A percentile compares a stretch with the other conserved stretches of the same genome.
Evolutionary conservation across 2,888 invertebrate species (phyloP).

Genomic region (Adelognathus sp.): DNA sequence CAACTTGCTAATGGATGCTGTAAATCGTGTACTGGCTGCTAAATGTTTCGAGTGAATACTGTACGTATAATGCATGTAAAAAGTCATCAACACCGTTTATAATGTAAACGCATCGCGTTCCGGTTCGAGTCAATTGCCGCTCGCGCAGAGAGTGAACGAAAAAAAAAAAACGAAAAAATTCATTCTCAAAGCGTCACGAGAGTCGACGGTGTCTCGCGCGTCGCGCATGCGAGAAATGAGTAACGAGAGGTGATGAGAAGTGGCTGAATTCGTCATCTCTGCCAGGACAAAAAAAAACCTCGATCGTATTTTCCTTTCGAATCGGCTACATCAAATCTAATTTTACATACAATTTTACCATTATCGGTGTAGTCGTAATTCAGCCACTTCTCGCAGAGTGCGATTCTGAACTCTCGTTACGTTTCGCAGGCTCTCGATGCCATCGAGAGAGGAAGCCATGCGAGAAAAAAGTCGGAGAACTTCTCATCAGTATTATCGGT

Average conservation of each 20-base stretch:
- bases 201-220: background rate
- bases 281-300: background rate
- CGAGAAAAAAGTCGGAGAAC: background rate
- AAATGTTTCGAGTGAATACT: constrained; percentile 79
- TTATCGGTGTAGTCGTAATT: background rate
- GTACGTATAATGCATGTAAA: constrained; percentile 75
- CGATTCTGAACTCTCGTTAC: background rate
- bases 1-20: constrained; percentile 78
- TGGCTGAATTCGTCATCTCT: background rate
- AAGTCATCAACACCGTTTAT: constrained; percentile 66
- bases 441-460: background rate
- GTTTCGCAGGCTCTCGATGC: background rate
- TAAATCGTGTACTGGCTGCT: constrained; percentile 78
- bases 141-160: constrained; percentile 5
- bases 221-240: background rate
- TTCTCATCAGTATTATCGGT: background rate
- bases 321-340: too few relatives aligned
- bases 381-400: background rate
- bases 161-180: background rate
- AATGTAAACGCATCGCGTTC: constrained; percentile 56
- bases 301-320: background rate
- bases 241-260: background rate
- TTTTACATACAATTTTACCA: background rate
- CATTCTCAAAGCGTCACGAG: background rate
- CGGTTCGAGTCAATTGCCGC: background rate